Evolutionary conservation across 2,113 vertebrate genomes (phyloP), one percentile per base, ranked within the genome.

Genomic region (Eptatretus burgeri): DNA sequence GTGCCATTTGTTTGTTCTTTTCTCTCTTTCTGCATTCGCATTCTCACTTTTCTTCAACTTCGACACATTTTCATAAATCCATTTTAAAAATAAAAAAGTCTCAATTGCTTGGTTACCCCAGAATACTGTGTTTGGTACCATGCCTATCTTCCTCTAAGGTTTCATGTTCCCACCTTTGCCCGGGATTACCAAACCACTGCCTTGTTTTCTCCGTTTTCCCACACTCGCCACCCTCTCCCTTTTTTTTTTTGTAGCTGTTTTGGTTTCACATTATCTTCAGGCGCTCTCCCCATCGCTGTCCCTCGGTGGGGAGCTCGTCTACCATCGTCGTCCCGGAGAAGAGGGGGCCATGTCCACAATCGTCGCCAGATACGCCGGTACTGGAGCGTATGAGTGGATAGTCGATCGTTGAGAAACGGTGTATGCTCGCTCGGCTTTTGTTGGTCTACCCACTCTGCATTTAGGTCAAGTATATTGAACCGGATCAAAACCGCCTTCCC

Each of bases 201-300:
- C 10, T 51, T n/a, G n/a, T n/a, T n/a, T 14, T 18, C 50, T 67
- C 8, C 67, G 19, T 71, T 5, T 71, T 60, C 69, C 66, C 18
- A 63, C 63, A 20, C 11, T 13, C 16, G 13, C 52, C 16, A 12
- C 50, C 51, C 9, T 64, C 16, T 51, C 19, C 51, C 66, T 51
- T 27, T 63, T 63, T 17, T 56, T 11, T 63, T 51, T 64, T n/a
- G 0, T 78, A 96, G 88, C 87, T 65, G 94, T 94, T 69, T 70
- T 91, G 70, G 89, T 96, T 16, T 83, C 85, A 5, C 89, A 96
- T 74, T 94, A 93, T 70, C 83, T 96, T 62, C 89, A 96, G 76
- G 94, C 85, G 51, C 62, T 96, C 63, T 86, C 83, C 1, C 76
- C 79, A 10, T 80, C 77, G 52, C 74, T 96, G 68, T 85, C 87